Percentiles rank a stretch among this genome's conserved stretches.
phyloP scores from a whole-genome alignment of 23 tunicate species.

The Ascidia mentula region DNA sequence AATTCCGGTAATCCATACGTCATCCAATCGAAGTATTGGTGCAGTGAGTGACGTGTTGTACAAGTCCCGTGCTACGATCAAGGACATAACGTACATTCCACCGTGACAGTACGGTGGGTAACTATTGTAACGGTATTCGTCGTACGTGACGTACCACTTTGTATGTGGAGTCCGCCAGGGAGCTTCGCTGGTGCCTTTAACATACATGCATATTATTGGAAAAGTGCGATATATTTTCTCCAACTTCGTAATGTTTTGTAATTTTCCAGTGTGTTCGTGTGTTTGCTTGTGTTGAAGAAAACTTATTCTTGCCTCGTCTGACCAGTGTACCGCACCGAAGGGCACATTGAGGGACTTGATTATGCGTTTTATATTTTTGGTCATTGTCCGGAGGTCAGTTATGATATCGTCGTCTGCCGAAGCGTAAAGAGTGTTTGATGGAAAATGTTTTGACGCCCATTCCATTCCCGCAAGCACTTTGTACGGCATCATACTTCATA shows the following conservation, averaged over 20 bases:
- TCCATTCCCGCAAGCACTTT: constrained; percentile 76
- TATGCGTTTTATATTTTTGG: background rate
- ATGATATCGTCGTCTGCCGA: constrained; percentile 77
- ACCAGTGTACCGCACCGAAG: no score
- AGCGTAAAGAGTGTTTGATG: constrained; percentile 15
- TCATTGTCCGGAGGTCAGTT: constrained; percentile 10
- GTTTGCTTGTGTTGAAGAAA: no score
- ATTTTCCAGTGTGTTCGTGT: no score
- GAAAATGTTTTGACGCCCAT: constrained; percentile 48
- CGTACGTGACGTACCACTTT: constrained; percentile 59
- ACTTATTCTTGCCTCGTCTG: no score
- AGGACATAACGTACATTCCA: constrained; percentile 54
- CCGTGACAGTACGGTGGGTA: constrained; percentile 78
- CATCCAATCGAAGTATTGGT: constrained; percentile 63
- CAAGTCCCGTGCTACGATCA: constrained; percentile 20
- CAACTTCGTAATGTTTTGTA: no score
- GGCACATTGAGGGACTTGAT: background rate
- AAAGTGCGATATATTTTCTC: no score
- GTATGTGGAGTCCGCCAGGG: constrained; percentile 13
- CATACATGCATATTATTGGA: constrained; percentile 57
- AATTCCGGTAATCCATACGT: constrained; percentile 82
- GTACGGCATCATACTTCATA: constrained; percentile 49
- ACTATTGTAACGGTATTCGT: constrained; percentile 16
- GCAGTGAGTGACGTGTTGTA: constrained; percentile 43
- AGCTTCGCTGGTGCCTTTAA: constrained; percentile 30